phyloP scores from a whole-genome alignment of 1,140 invertebrate species.

The Cydia splendana region DNA sequence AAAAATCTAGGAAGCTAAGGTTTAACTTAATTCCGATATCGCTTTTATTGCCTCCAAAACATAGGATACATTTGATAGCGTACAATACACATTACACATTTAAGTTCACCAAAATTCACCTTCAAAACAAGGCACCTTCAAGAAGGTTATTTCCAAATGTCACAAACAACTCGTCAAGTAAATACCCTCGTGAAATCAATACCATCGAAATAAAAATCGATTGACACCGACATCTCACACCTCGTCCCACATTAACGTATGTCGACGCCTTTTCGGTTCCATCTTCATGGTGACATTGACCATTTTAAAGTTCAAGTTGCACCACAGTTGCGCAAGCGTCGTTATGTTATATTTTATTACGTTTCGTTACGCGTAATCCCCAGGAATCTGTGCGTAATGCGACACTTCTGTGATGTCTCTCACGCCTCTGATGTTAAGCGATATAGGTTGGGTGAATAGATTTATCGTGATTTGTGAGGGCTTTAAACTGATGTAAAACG shows the following conservation, averaged over 20 bases:
- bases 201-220: conserved; percentile 11
- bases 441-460: background rate
- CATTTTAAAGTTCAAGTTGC: conserved; percentile 56
- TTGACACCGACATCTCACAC: conserved; percentile 5
- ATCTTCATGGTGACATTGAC: conserved; percentile 54
- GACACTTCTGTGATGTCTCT: conserved; percentile 21
- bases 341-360: conserved; percentile 47
- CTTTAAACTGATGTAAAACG: background rate
- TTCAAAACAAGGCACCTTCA: background rate
- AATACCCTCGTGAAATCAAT: conserved; percentile 13
- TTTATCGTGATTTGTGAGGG: conserved; percentile 10
- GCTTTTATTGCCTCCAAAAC: too few species aligned
- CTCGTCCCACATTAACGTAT: conserved; percentile 8
- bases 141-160: background rate
- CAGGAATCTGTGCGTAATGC: conserved; percentile 41
- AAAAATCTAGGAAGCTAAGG: too few species aligned
- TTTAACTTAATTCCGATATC: too few species aligned
- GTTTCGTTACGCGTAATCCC: conserved; percentile 47
- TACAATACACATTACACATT: too few species aligned
- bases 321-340: conserved; percentile 50
- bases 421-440: background rate
- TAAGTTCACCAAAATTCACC: too few species aligned
- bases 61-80: too few species aligned
- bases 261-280: conserved; percentile 25
- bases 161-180: conserved; percentile 6